A percentile compares a stretch with the other conserved stretches of the same genome.
phyloP scores from a whole-genome alignment of 2,888 invertebrate species.

The Athetis lepigone region DNA sequence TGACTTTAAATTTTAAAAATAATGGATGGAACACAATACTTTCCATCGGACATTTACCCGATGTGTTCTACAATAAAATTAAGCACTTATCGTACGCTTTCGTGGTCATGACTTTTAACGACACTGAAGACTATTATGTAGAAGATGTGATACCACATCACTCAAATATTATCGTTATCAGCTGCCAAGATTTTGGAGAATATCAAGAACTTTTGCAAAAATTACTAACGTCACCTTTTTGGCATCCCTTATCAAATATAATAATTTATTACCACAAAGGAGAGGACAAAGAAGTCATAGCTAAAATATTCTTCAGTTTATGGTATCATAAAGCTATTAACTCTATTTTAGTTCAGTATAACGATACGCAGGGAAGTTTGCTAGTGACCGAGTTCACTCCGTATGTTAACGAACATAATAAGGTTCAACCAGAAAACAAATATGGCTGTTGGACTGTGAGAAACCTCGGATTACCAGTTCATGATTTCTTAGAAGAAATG shows the following conservation, averaged over 20 bases:
- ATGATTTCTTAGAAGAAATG: constrained; percentile 71
- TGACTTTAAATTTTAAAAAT: constrained; percentile 71
- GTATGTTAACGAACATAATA: constrained; percentile 70
- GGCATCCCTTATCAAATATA: constrained; percentile 79
- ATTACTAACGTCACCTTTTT: constrained; percentile 71
- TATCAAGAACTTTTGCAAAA: constrained; percentile 76
- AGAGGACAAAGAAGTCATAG: constrained; percentile 61
- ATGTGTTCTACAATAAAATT: constrained; percentile 71
- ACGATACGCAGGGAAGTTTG: constrained; percentile 65
- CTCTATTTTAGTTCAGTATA: constrained; percentile 73
- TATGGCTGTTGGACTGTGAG: constrained; percentile 79
- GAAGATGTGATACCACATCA: constrained; percentile 74
- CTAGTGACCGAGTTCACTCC: constrained; percentile 74
- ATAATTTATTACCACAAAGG: constrained; percentile 74
- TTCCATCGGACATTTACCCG: constrained; percentile 75
- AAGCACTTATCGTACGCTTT: constrained; percentile 68
- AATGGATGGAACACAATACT: constrained; percentile 80
- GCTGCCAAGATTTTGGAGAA: constrained; percentile 69
- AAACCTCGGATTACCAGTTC: constrained; percentile 73
- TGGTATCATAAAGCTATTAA: constrained; percentile 81
- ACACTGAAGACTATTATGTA: constrained; percentile 69
- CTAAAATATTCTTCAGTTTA: constrained; percentile 77
- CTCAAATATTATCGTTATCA: constrained; percentile 75
- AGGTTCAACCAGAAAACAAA: constrained; percentile 59
- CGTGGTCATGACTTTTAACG: constrained; percentile 66